Conservation (phyloP, 2,888 invertebrate species). For the Aquatica leii region DNA sequence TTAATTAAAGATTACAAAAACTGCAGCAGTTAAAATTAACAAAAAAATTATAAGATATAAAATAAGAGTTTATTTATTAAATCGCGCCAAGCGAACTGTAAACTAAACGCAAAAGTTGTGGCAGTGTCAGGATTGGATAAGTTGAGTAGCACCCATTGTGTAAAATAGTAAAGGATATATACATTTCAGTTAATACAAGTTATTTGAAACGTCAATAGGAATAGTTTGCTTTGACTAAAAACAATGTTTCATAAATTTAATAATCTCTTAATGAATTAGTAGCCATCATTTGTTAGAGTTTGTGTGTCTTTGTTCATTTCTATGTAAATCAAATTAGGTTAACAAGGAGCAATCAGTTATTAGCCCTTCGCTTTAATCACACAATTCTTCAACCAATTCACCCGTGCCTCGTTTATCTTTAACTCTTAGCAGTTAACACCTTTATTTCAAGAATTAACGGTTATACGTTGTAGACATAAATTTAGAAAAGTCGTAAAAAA, state of each 20-base stretch:
- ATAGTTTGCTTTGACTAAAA: too few species aligned
- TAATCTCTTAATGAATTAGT: too few species aligned
- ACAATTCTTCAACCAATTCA: background rate
- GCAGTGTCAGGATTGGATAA: conserved; percentile 13
- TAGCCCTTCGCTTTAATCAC: too few species aligned
- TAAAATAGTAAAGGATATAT: conserved; percentile 11
- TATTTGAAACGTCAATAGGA: too few species aligned
- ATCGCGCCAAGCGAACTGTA: conserved; percentile 24
- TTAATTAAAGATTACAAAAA: too few species aligned
- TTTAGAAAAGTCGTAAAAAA: conserved; percentile 6
- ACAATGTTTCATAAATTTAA: too few species aligned
- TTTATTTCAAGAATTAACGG: conserved; percentile 9
- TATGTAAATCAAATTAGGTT: too few species aligned
- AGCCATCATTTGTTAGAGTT: too few species aligned
- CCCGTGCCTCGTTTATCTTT: conserved; percentile 7
- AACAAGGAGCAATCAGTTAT: too few species aligned
- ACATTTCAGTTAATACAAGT: too few species aligned
- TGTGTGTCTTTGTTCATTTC: too few species aligned
- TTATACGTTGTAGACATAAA: conserved; percentile 10
- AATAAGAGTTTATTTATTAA: conserved; percentile 21
- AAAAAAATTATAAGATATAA: background rate
- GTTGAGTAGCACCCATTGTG: conserved; percentile 12
- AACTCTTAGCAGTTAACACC: conserved; percentile 6
- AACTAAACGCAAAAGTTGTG: conserved; percentile 22
- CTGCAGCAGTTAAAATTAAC: too few species aligned